phyloP scores from a whole-genome alignment of 1,140 invertebrate species.

The Lasaia peninsularis region DNA sequence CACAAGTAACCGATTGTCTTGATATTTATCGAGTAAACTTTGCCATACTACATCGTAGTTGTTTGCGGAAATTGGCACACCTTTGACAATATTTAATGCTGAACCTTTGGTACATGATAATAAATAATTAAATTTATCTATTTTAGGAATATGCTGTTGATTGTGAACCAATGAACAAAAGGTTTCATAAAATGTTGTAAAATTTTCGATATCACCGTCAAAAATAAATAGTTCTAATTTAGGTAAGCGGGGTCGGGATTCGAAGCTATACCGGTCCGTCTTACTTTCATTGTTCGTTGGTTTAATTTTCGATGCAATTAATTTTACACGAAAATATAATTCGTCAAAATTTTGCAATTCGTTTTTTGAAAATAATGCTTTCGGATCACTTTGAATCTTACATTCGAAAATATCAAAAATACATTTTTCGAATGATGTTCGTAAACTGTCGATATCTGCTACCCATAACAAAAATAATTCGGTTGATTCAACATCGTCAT shows the following conservation, averaged over 20 bases:
- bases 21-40: conserved; percentile 17
- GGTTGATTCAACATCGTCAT: neutral
- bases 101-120: conserved; percentile 14
- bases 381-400: too few species aligned
- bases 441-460: too few species aligned
- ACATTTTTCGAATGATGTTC: too few species aligned
- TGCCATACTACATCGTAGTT: conserved; percentile 20
- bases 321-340: too few species aligned
- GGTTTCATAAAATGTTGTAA: conserved; percentile 20
- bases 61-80: conserved; percentile 14
- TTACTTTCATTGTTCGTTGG: neutral
- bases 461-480: neutral
- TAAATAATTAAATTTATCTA: conserved; percentile 18
- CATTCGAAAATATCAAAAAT: too few species aligned
- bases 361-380: too few species aligned
- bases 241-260: conserved; percentile 12
- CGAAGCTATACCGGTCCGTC: neutral
- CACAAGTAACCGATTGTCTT: conserved; percentile 13
- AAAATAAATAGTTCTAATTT: conserved; percentile 16
- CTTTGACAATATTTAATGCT: conserved; percentile 16
- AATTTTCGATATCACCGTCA: conserved; percentile 18
- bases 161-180: conserved; percentile 21
- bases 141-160: neutral
- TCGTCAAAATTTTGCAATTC: too few species aligned
- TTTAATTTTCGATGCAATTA: neutral